A percentile compares a stretch with the other conserved stretches of the same genome.
phyloP scores from a whole-genome alignment of 1,140 invertebrate genomes.

The Bombus confusus region DNA sequence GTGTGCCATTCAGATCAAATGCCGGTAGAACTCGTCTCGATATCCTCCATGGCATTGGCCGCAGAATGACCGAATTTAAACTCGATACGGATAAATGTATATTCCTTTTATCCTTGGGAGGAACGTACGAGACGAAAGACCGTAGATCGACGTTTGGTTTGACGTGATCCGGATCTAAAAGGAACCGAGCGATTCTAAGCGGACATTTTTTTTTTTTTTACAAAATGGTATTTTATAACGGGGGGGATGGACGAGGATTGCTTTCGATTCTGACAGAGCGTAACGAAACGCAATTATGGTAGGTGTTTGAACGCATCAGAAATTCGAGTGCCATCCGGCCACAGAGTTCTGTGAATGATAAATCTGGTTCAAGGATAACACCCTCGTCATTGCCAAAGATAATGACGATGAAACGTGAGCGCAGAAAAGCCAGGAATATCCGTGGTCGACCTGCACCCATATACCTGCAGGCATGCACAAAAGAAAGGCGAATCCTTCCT shows the following conservation, averaged over 20 bases:
- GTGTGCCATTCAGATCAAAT: slow-evolving; percentile 39
- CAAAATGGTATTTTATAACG: not conserved
- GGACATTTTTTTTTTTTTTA: too few species aligned
- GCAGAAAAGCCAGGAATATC: slow-evolving; percentile 59
- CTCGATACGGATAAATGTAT: too few species aligned
- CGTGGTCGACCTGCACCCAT: slow-evolving; percentile 58
- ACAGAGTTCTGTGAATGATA: slow-evolving; percentile 60
- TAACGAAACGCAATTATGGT: slow-evolving; percentile 15
- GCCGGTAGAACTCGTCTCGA: slow-evolving; percentile 19
- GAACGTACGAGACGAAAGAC: too few species aligned
- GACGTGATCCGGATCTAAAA: too few species aligned
- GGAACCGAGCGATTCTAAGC: too few species aligned
- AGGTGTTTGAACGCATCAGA: slow-evolving; percentile 33
- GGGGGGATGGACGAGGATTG: not conserved
- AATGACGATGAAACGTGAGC: slow-evolving; percentile 63
- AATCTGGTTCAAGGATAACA: slow-evolving; percentile 71
- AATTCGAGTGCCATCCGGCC: slow-evolving; percentile 22
- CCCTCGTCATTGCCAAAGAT: slow-evolving; percentile 69
- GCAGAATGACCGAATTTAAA: too few species aligned
- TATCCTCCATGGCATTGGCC: not conserved
- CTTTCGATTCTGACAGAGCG: not conserved
- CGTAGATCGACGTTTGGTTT: too few species aligned
- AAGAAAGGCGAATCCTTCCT: slow-evolving; percentile 63
- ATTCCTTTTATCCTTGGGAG: too few species aligned
- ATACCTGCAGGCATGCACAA: slow-evolving; percentile 63